phyloP scores from a whole-genome alignment of 2,113 vertebrate genomes.

The Chelonoidis abingdonii region DNA sequence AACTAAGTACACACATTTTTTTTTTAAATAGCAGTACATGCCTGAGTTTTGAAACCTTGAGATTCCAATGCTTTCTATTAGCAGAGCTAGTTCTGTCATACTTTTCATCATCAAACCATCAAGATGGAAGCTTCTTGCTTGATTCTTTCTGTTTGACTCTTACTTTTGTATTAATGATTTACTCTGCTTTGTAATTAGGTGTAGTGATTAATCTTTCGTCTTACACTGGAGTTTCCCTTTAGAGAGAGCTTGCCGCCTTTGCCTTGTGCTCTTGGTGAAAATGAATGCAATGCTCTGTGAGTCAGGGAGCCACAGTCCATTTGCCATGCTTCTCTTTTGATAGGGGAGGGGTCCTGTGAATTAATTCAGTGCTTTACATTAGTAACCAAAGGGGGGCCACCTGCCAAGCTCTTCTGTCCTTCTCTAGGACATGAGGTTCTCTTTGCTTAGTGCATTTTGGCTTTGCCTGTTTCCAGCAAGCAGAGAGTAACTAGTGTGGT shows the following conservation, averaged over 20 bases:
- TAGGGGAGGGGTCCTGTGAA: background rate
- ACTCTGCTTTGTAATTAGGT: background rate
- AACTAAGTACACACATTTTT: background rate
- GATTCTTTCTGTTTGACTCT: background rate
- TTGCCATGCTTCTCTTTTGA: background rate
- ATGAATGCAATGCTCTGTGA: background rate
- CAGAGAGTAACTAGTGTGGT: slow-evolving; percentile 37
- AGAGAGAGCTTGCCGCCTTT: background rate
- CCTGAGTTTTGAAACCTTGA: slow-evolving; percentile 31
- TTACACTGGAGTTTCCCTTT: background rate
- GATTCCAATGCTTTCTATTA: slow-evolving; percentile 31
- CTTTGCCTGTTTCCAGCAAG: slow-evolving; percentile 40
- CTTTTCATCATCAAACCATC: slow-evolving; percentile 4
- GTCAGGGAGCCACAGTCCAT: background rate
- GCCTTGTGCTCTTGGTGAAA: background rate
- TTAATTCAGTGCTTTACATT: background rate
- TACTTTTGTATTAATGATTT: background rate
- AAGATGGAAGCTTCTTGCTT: background rate
- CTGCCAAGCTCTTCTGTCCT: slow-evolving; percentile 30
- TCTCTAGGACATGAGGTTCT: background rate
- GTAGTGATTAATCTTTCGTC: background rate
- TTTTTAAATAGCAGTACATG: background rate
- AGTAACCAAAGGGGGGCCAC: slow-evolving; percentile 28
- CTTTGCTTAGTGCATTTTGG: background rate
- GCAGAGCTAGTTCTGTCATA: slow-evolving; percentile 25